These are phyloP conservation scores for Alca torda DNA, from an alignment of 2,797 vertebrate species.

Conservation along the genomic window DNA sequence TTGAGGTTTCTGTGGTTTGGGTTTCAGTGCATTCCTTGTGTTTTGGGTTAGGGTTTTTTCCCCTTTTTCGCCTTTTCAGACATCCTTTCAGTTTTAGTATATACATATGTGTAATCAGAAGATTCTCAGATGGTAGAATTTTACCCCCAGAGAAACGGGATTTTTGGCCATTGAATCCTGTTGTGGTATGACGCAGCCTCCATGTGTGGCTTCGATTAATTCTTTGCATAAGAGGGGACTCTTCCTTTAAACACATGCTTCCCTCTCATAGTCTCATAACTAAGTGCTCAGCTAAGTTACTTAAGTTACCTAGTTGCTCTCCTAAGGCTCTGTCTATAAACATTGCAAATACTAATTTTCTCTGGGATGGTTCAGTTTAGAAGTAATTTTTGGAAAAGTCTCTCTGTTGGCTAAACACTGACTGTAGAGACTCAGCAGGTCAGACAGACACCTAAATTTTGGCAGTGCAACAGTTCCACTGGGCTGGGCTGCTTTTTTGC, in stretches of 20 bases:
- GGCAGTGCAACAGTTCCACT: neutral
- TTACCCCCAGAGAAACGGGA: neutral
- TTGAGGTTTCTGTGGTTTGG: slow-evolving; percentile 5
- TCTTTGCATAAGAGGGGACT: neutral
- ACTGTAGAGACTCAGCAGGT: neutral
- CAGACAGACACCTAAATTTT: neutral
- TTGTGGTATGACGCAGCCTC: neutral
- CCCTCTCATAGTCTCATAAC: neutral
- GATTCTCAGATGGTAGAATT: neutral
- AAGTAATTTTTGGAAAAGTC: neutral
- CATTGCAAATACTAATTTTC: neutral
- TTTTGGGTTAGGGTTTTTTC: fast-evolving
- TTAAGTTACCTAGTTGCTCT: neutral
- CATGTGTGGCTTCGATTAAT: neutral
- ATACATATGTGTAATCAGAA: neutral
- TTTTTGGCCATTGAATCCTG: neutral
- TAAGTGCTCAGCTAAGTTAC: neutral
- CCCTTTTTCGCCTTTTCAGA: neutral
- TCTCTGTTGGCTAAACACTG: neutral
- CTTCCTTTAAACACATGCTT: neutral
- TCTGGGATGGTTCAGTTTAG: neutral
- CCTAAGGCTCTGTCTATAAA: neutral
- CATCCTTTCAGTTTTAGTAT: neutral
- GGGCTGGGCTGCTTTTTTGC: neutral
- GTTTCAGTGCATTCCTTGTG: neutral